Base-by-base conservation (phyloP, 1,140 invertebrate species). In the Phortica variegata region DNA sequence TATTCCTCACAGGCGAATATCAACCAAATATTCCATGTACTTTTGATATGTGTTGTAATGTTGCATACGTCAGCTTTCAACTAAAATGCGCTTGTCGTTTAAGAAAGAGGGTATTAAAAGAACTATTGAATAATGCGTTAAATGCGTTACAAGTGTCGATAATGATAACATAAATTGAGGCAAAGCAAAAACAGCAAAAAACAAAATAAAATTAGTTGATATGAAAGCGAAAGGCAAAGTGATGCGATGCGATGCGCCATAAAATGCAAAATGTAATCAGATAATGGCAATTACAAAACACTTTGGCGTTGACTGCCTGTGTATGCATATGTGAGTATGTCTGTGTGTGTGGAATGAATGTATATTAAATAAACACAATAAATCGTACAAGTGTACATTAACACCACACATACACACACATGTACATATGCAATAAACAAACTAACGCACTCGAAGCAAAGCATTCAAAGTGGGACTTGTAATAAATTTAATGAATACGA, bases 401-500 rank as follows among this genome's bases (percentile, higher is more conserved):
- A 26, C 23, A 26, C n/a, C 23, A 26, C 23, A 26, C 23, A 6
- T 26, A 5, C 23, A 26, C 23, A 26, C 10, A 26, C 10, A 26
- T 26, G 23, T 26, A 26, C 23, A 26, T 26, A 36, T 45, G 42
- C 26, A n/a, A 43, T 31, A 32, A 16, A 43, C 23, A 18, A 39
- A 50, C 20, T n/a, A n/a, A n/a, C n/a, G n/a, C n/a, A n/a, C n/a
- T n/a, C n/a, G n/a, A n/a, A n/a, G n/a, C n/a, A n/a, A n/a, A n/a
- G 23, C 23, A 47, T 42, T 57, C 12, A 58, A 52, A 43, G 45
- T 34, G 34, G 19, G 36, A 40, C 26, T 52, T 58, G 39, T 43
- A 44, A 46, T 61, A 39, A 49, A 50, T 54, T 61, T 58, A 34
- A 59, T 52, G 48, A 43, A 62, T 54, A 59, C 49, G 48, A 43